Conservation (phyloP, 1,140 invertebrate genomes). For the Pseudomyrmex pallidus region DNA sequence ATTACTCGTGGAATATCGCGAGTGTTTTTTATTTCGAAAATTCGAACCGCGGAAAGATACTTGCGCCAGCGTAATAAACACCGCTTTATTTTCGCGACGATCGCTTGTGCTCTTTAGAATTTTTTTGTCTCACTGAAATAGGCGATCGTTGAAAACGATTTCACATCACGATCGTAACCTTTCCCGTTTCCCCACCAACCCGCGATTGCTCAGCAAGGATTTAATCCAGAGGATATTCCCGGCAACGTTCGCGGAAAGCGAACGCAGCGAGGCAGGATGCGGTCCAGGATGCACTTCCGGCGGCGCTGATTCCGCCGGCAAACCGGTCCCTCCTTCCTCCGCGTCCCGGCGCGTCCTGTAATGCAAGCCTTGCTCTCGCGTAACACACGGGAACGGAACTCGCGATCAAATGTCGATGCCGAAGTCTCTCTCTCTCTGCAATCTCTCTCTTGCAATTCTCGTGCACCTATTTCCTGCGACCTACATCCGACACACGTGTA, state of each 20-base stretch:
- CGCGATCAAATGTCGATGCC: conserved; percentile 69
- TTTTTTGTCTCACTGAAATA: conserved; percentile 19
- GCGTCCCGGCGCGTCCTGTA: not conserved
- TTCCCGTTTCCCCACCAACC: not conserved
- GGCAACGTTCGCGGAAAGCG: conserved; percentile 68
- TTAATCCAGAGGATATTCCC: conserved; percentile 41
- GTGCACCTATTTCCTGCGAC: conserved; percentile 4
- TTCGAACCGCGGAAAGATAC: not conserved
- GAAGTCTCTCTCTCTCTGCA: not conserved
- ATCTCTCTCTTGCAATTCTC: conserved; percentile 39
- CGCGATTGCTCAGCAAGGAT: conserved; percentile 62
- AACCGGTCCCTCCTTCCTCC: conserved; percentile 5
- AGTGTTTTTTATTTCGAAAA: not conserved
- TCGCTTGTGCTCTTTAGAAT: not conserved
- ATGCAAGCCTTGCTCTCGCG: not conserved
- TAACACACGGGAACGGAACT: conserved; percentile 58
- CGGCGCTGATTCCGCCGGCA: conserved; percentile 68
- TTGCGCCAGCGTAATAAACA: not conserved
- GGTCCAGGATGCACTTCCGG: conserved; percentile 72
- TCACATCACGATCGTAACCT: conserved; percentile 66
- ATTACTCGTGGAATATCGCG: not conserved
- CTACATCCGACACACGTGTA: conserved; percentile 39
- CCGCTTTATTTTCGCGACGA: not conserved
- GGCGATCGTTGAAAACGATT: conserved; percentile 70
- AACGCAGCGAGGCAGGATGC: conserved; percentile 68